Conservation (phyloP, 2,797 vertebrate genomes). For the Pseudochaenichthys georgianus region DNA sequence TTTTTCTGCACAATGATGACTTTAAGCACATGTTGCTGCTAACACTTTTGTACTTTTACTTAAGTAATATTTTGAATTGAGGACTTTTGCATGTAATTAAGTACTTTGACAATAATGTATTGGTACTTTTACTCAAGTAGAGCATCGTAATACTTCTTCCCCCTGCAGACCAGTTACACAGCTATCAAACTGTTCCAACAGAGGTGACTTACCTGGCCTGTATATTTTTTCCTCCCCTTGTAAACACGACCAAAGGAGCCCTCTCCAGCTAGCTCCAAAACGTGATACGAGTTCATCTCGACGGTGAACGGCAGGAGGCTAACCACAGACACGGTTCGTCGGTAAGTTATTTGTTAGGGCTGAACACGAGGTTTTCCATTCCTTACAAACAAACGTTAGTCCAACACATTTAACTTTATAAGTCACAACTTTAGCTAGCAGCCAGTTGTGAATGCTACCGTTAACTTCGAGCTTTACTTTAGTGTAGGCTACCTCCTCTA, state of each 20-base stretch:
- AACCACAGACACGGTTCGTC: not conserved
- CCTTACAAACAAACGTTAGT: rapidly evolving
- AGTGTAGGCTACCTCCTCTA: not conserved
- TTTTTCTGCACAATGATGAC: no score
- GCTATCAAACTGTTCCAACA: not conserved
- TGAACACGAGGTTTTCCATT: not conserved
- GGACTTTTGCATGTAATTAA: no score
- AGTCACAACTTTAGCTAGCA: not conserved
- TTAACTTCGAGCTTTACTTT: not conserved
- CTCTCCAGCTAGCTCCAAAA: conserved; percentile 93
- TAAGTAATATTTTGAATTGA: no score
- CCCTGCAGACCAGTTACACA: not conserved
- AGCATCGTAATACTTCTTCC: no score
- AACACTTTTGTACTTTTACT: no score
- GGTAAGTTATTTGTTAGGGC: not conserved
- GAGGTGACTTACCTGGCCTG: conserved; percentile 87
- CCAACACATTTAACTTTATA: not conserved
- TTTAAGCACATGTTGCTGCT: no score
- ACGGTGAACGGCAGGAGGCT: not conserved
- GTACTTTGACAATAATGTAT: no score
- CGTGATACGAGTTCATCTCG: conserved; percentile 91
- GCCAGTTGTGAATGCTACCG: rapidly evolving
- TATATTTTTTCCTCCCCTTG: conserved; percentile 91
- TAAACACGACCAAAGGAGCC: conserved; percentile 96
- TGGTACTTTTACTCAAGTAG: no score